Base-by-base conservation (phyloP, 2,888 invertebrate species). In the Pterobdella sp. region DNA sequence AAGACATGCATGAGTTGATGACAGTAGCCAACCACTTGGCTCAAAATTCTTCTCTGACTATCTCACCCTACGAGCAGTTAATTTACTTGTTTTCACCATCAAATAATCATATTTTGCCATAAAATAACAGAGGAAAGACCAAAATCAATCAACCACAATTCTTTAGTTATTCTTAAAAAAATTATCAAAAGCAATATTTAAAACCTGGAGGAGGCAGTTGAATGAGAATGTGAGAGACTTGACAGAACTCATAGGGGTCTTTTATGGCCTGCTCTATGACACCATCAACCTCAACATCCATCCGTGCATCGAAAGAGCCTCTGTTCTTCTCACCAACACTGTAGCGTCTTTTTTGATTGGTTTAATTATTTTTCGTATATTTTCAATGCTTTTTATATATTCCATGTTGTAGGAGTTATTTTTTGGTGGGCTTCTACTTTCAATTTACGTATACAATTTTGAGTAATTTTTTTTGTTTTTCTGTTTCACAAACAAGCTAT, bases 1-100 rank as follows among this genome's bases (percentile, higher is more conserved):
- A 26, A 26, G 32, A 32, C 10, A 32, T 69, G 31, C 37, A 29
- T 69, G 31, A 69, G 26, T 34, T 69, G 10, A 22, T 49, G 22
- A 52, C n/a, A 1, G 69, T 69, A 1, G 42, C 10, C 22, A 26
- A 26, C 7, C 31, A 49, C 18, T 31, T 69, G 49, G 10, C 31
- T 7, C 22, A 69, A n/a, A 37, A 32, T 69, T 69, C 26, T 34
- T 49, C 37, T 2, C 69, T 69, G 29, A 32, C 32, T 31, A 29
- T 69, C 42, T 49, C 69, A 31, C 69, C 49, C 18, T 52, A 49
- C 31, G 69, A 69, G 34, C n/a, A 49, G 69, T 69, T n/a, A n/a
- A n/a, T n/a, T n/a, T n/a, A n/a, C n/a, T n/a, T n/a, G n/a, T n/a
- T 42, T 42, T 42, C 22, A 42, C 7, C 49, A 42, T 42, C 64